Conservation (phyloP, 30 jellyfish, hydroid and myxozoan species). For the Aurelia sp. region DNA sequence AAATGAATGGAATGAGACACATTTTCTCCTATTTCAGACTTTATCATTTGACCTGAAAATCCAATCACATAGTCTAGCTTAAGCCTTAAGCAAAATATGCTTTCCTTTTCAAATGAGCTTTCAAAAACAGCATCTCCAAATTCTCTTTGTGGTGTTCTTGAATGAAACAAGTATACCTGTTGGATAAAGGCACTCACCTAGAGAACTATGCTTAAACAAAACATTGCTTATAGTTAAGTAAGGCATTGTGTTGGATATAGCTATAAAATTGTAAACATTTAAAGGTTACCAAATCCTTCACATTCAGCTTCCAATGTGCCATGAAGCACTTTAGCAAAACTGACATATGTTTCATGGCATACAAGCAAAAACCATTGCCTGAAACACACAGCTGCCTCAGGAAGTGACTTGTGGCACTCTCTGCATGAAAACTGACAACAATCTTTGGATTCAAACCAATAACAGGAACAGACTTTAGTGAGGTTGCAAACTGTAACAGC, state of each 20-base stretch:
- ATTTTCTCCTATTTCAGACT: too few relatives aligned
- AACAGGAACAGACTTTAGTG: neutral
- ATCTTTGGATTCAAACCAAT: neutral
- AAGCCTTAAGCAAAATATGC: too few relatives aligned
- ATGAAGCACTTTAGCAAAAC: neutral
- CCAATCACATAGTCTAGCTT: too few relatives aligned
- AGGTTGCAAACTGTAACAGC: neutral
- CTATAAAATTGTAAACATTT: neutral
- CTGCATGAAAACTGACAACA: neutral
- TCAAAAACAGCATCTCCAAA: too few relatives aligned
- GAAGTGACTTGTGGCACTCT: neutral
- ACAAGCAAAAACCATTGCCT: neutral
- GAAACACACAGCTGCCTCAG: constrained; percentile 7
- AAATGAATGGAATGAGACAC: too few relatives aligned
- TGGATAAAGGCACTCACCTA: neutral
- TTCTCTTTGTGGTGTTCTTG: too few relatives aligned
- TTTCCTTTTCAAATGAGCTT: too few relatives aligned
- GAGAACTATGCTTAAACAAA: too few relatives aligned
- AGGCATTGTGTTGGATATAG: too few relatives aligned
- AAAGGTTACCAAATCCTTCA: neutral
- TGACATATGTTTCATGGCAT: neutral
- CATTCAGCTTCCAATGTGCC: neutral
- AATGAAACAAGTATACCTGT: neutral
- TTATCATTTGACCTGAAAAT: too few relatives aligned
- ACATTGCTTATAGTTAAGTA: too few relatives aligned